Evolutionary conservation across 2,888 invertebrate species (phyloP), one percentile per base, ranked within the genome.

Genomic region (Brenthis hecate): DNA sequence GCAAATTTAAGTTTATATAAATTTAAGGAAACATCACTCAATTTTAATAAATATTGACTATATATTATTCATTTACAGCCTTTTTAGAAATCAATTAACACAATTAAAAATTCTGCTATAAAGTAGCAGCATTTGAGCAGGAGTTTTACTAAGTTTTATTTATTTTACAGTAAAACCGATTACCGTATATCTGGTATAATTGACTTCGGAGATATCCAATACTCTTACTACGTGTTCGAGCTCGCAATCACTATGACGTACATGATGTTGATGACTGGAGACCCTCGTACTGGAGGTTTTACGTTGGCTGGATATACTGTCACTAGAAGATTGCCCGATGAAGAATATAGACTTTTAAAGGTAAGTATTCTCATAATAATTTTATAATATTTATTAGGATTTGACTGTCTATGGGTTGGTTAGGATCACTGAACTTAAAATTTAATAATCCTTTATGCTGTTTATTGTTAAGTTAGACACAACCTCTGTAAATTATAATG

Each of bases 141-240:
- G 36, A 43, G 36, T 11, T 43, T 1, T 8, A 43, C 8, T 43
- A 11, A 43, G 11, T 43, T 43, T 43, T 43, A 11, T 19, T 56
- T 43, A 51, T 47, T 28, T 64, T 74, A 63, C 76, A 89, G 88
- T 53, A 81, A 90, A 53, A 84, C 87, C 0, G 93, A 94, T 43
- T 94, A 94, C 87, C 88, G 91, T 62, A 91, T 98, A 11, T 86
- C 91, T 2, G 97, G 96, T 0, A 89, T 98, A 62, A 94, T 99
- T 14, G 98, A 99, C 89, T 98, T 98, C 81, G 98, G 97, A 0
- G 98, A 98, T 85, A 93, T 95, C 28, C 96, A 96, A 72, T 89
- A 93, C 68, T 95, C 96, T 0, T 96, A 95, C 80, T 94, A 95
- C 72, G 88, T 98, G 54, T 98, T 97, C 84, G 98, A 99, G 84